phyloP scores from a whole-genome alignment of 2,888 invertebrate genomes.

The Scrobipalpa atriplicella region DNA sequence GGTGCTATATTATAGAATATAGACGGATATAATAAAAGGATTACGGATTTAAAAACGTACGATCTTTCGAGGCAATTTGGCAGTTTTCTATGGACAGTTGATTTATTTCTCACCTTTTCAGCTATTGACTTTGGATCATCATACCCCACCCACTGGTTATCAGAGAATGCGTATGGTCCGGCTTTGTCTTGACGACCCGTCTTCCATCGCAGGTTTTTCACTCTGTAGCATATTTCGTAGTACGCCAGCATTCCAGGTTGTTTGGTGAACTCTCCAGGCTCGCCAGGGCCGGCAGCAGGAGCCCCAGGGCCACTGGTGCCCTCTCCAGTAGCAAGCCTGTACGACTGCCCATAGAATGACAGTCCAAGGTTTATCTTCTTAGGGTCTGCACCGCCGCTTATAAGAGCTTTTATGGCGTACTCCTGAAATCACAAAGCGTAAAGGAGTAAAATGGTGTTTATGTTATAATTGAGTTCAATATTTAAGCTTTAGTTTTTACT shows the following conservation, averaged over 20 bases:
- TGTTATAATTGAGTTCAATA: too few relatives aligned
- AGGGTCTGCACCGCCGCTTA: conserved; percentile 88
- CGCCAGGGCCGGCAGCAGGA: conserved; percentile 88
- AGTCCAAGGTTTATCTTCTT: conserved; percentile 91
- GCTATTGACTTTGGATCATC: conserved; percentile 91
- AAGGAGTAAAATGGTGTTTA: too few relatives aligned
- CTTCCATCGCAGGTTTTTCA: conserved; percentile 86
- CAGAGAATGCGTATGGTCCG: conserved; percentile 90
- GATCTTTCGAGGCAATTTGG: neutral
- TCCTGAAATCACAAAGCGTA: conserved; percentile 78
- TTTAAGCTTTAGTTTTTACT: too few relatives aligned
- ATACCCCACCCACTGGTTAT: conserved; percentile 95
- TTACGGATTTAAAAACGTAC: too few relatives aligned
- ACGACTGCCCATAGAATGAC: conserved; percentile 95
- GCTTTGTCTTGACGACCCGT: conserved; percentile 83
- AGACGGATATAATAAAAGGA: too few relatives aligned
- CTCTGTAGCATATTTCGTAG: conserved; percentile 91
- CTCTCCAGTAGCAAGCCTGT: conserved; percentile 81
- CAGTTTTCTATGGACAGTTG: too few relatives aligned
- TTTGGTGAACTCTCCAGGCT: conserved; percentile 90
- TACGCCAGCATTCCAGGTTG: conserved; percentile 95
- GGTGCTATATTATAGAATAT: neutral
- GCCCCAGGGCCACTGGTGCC: conserved; percentile 81
- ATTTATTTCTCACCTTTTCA: conserved; percentile 82
- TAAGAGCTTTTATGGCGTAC: conserved; percentile 90